Evolutionary conservation across 2,113 vertebrate genomes (phyloP), one percentile per base, ranked within the genome.

Genomic region (Cynocephalus volans): DNA sequence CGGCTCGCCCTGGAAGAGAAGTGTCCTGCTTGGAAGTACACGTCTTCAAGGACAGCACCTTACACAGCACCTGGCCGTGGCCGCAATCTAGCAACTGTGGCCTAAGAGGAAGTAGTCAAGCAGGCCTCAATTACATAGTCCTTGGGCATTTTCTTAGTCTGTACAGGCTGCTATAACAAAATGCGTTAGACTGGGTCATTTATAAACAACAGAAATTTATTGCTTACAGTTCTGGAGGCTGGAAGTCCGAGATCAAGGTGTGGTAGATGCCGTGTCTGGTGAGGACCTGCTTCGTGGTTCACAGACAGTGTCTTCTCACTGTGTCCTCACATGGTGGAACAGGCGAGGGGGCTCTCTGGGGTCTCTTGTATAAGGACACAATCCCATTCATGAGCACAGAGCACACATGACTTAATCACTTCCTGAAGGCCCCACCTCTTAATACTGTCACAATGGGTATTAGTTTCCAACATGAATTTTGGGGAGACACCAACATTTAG

Each of bases 11-110:
- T n/a, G n/a, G n/a, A n/a, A n/a, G n/a, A n/a, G n/a, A n/a, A n/a
- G n/a, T n/a, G n/a, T n/a, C n/a, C n/a, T n/a, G n/a, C n/a, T n/a
- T n/a, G n/a, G n/a, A n/a, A n/a, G n/a, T n/a, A n/a, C n/a, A n/a
- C n/a, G n/a, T n/a, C n/a, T n/a, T n/a, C n/a, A n/a, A n/a, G n/a
- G n/a, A n/a, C n/a, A n/a, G n/a, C n/a, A 0, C 65, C 33, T 72
- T n/a, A 2, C 3, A 3, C 8, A 5, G 23, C 15, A n/a, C 41
- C 12, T 10, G 24, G 69, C 2, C 41, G 11, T 4, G 28, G 15
- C 45, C n/a, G n/a, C n/a, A n/a, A n/a, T 26, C 31, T 15, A 6
- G 28, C 15, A 33, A 11, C 58, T 26, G 0, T 56, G 62, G 19
- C 28, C 62, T 4, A 10, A 26, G 28, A 58, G 82, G 8, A 33